Percentiles rank a stretch among this genome's conserved stretches.
Conservation (phyloP, 1,140 invertebrate species). For the Bombus polaris region DNA sequence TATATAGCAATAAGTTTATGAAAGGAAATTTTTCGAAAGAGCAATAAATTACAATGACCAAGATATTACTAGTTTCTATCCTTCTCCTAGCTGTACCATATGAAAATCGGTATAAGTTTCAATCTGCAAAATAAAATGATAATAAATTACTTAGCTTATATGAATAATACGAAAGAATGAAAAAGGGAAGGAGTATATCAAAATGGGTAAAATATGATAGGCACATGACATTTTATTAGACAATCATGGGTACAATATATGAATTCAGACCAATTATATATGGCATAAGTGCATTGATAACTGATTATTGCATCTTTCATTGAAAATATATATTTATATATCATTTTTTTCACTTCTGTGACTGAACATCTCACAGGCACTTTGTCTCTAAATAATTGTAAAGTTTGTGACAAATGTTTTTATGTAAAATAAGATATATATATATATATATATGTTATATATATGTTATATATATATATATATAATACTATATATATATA, state of each 20-base stretch:
- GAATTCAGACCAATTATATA: slow-evolving; percentile 68
- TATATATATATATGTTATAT: background rate
- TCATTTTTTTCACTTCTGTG: slow-evolving; percentile 60
- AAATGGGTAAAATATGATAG: slow-evolving; percentile 52
- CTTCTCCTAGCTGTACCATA: slow-evolving; percentile 15
- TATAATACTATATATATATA: background rate
- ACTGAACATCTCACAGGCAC: slow-evolving; percentile 76
- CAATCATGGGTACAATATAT: slow-evolving; percentile 71
- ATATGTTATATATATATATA: background rate
- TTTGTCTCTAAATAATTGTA: slow-evolving; percentile 72
- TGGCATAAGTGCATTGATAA: slow-evolving; percentile 66
- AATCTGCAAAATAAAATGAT: slow-evolving; percentile 31
- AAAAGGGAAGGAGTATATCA: background rate
- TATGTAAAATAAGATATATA: slow-evolving; percentile 50
- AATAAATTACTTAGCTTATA: slow-evolving; percentile 3
- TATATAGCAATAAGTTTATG: slow-evolving; percentile 40
- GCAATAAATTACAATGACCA: slow-evolving; percentile 56
- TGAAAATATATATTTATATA: slow-evolving; percentile 73
- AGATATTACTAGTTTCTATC: slow-evolving; percentile 19
- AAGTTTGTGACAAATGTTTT: slow-evolving; percentile 67
- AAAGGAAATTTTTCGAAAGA: slow-evolving; percentile 38
- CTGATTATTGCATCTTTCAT: slow-evolving; percentile 73
- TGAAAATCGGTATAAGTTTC: slow-evolving; percentile 19
- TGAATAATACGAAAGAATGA: slow-evolving; percentile 2
- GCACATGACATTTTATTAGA: slow-evolving; percentile 76